A percentile compares a stretch with the other conserved stretches of the same genome.
phyloP scores from a whole-genome alignment of 2,113 vertebrate genomes.

The Nyctereutes procyonoides region DNA sequence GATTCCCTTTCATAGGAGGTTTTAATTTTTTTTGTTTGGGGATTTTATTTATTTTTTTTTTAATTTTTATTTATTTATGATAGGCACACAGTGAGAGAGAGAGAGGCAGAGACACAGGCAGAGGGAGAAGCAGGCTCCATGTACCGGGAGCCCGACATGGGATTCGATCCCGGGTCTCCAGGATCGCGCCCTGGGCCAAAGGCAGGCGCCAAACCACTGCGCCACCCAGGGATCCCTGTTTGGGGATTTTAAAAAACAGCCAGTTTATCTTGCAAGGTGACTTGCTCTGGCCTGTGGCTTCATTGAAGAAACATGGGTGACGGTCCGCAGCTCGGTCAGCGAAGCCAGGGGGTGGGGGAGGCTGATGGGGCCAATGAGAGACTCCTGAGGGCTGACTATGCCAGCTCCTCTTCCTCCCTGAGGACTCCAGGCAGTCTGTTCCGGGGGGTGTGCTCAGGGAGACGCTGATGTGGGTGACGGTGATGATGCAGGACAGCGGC shows the following conservation, averaged over 20 bases:
- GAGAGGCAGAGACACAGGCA: too few relatives aligned
- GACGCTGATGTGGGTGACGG: background rate
- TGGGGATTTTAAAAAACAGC: background rate
- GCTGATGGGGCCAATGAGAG: accelerated
- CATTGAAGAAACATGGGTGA: background rate
- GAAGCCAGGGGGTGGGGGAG: background rate
- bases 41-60: too few relatives aligned
- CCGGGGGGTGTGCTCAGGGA: accelerated
- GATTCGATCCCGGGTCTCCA: too few relatives aligned
- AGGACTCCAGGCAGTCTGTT: background rate
- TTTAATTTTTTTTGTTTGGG: background rate
- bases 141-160: too few relatives aligned
- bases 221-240: too few relatives aligned
- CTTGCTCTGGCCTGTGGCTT: background rate
- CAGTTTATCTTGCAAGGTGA: background rate
- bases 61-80: too few relatives aligned
- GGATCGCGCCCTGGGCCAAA: too few relatives aligned
- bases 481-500: accelerated
- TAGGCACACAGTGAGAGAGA: too few relatives aligned
- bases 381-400: background rate
- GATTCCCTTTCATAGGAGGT: background rate
- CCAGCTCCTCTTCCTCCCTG: accelerated
- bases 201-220: too few relatives aligned
- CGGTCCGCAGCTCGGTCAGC: background rate
- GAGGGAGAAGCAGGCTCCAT: too few relatives aligned